Evolutionary conservation across 1,140 invertebrate genomes (phyloP).

Genomic region (Manduca sexta): DNA sequence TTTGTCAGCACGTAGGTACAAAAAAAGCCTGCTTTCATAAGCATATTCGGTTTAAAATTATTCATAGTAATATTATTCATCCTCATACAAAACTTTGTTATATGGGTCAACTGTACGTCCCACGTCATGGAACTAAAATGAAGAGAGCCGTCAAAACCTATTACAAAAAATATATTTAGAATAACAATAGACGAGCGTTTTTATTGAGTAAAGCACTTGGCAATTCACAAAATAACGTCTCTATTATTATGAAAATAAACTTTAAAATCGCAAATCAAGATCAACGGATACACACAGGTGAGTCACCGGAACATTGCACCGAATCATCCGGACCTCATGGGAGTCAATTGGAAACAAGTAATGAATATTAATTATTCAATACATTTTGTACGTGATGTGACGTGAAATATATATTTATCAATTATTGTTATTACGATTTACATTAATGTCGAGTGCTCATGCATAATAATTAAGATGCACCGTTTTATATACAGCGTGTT

Average conservation of each 20-base stretch:
- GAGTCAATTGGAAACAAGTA: slow-evolving; percentile 13
- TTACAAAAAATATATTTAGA: slow-evolving; percentile 27
- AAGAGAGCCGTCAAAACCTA: slow-evolving; percentile 32
- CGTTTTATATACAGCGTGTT: too few species aligned
- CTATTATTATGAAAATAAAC: slow-evolving; percentile 7
- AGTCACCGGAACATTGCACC: slow-evolving; percentile 49
- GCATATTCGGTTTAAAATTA: neutral
- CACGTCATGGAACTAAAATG: slow-evolving; percentile 20
- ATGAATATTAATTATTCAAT: slow-evolving; percentile 24
- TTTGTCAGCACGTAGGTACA: too few species aligned
- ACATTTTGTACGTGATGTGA: neutral
- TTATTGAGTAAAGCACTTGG: slow-evolving; percentile 12
- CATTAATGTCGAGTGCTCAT: neutral
- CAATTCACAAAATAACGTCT: neutral
- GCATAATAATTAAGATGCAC: too few species aligned
- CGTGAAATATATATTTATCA: neutral
- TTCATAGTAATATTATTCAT: neutral
- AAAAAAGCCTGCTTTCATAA: too few species aligned
- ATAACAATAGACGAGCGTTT: slow-evolving; percentile 30
- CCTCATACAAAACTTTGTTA: slow-evolving; percentile 3
- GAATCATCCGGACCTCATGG: slow-evolving; percentile 37
- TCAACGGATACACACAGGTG: slow-evolving; percentile 37
- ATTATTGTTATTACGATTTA: neutral
- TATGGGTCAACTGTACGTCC: slow-evolving; percentile 29
- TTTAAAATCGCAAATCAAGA: slow-evolving; percentile 7